Evolutionary conservation across 2,113 vertebrate genomes (phyloP).

Genomic region (Oncorhynchus mykiss): DNA sequence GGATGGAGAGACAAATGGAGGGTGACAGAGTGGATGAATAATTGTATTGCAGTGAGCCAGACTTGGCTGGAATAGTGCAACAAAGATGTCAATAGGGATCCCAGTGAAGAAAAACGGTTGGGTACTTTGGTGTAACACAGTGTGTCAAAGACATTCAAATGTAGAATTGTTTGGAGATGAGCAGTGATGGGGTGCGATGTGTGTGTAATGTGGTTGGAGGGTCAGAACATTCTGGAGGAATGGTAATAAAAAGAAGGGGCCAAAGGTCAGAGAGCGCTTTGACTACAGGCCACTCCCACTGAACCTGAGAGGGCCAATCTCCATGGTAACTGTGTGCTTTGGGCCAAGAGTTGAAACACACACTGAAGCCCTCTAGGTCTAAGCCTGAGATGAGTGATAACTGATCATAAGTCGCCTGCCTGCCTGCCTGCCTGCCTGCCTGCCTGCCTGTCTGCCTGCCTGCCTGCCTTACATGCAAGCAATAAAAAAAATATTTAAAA

Average conservation of each 20-base stretch:
- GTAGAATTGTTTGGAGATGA: no score
- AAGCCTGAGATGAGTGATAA: constrained; percentile 42
- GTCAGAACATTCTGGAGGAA: neutral
- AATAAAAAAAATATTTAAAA: no score
- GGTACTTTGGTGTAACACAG: no score
- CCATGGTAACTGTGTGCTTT: constrained; percentile 67
- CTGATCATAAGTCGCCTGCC: constrained; percentile 2
- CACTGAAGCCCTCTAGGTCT: constrained; percentile 8
- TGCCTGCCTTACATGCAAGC: no score
- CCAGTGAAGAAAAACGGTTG: no score
- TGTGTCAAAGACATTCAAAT: no score
- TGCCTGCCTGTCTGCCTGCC: neutral
- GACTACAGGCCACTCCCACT: constrained; percentile 47
- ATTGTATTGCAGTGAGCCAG: neutral
- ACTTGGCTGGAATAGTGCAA: no score
- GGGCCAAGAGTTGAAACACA: neutral
- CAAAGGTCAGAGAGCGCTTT: constrained; percentile 57
- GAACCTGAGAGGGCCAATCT: constrained; percentile 48
- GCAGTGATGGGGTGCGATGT: neutral
- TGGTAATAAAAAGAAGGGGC: constrained; percentile 29
- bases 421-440: fast-evolving
- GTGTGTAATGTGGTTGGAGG: constrained; percentile 6
- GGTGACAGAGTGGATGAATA: neutral
- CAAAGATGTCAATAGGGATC: no score
- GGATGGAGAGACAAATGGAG: neutral